Evolutionary conservation across 2,797 vertebrate species (phyloP).

Genomic region (Cirrhinus mrigala): DNA sequence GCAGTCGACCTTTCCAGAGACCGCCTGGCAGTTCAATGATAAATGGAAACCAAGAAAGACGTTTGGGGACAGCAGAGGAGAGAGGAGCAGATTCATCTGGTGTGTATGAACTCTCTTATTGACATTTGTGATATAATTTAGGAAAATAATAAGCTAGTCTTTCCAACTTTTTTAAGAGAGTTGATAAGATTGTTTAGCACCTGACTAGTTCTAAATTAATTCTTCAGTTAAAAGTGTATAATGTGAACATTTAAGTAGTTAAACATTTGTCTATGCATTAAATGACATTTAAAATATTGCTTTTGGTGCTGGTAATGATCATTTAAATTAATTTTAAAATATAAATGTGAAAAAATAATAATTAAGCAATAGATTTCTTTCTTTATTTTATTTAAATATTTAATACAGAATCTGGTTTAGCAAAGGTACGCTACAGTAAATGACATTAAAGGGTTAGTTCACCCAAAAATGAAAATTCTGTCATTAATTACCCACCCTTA

Average conservation of each 20-base stretch:
- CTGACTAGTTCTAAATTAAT: background rate
- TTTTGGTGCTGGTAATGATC: background rate
- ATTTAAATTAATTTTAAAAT: background rate
- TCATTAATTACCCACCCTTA: no score
- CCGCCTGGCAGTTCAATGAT: background rate
- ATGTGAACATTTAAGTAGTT: background rate
- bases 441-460: background rate
- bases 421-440: background rate
- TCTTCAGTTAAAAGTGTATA: background rate
- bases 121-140: background rate
- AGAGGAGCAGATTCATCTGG: conserved; percentile 11
- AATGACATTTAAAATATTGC: background rate
- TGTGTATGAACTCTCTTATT: background rate
- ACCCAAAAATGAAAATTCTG: no score
- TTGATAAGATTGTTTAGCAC: background rate
- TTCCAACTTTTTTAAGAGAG: background rate
- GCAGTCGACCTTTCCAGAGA: conserved; percentile 12
- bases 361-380: background rate
- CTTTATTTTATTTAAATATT: background rate
- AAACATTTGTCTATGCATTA: background rate
- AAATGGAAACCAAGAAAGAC: conserved; percentile 20
- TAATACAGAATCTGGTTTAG: background rate
- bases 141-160: background rate
- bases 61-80: conserved; percentile 4
- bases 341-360: no score